These are phyloP conservation scores for Rhamnusium bicolor DNA, from an alignment of 2,888 invertebrate genomes.

Conservation along the genomic window DNA sequence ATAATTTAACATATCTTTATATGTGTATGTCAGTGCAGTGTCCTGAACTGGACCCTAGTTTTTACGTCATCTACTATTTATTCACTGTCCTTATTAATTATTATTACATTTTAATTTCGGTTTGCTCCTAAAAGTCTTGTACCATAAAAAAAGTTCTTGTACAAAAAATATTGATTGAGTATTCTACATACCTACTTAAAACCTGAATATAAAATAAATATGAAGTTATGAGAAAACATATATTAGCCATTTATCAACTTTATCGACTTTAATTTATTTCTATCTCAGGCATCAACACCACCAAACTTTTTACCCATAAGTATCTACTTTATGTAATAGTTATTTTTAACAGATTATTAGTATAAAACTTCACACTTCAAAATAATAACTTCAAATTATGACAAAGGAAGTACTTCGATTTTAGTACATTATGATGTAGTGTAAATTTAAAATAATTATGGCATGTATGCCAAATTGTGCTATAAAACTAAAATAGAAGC, in stretches of 20 bases:
- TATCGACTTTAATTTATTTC: not conserved
- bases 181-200: no score
- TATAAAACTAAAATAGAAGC: not conserved
- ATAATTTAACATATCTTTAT: no score
- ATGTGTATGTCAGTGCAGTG: no score
- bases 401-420: not conserved
- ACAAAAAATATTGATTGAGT: no score
- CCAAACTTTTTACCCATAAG: not conserved
- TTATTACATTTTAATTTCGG: no score
- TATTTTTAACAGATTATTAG: not conserved
- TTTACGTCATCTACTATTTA: no score
- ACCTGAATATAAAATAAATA: no score
- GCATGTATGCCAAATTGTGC: not conserved
- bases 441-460: not conserved
- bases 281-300: conserved; percentile 8
- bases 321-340: not conserved
- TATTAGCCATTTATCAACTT: conserved; percentile 17
- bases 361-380: not conserved
- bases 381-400: not conserved
- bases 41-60: no score
- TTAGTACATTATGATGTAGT: not conserved
- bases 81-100: no score
- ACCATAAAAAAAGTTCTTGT: no score
- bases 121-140: no score
- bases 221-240: not conserved